A percentile compares a stretch with the other conserved stretches of the same genome.
Evolutionary conservation across 1,140 invertebrate species (phyloP).

Genomic region (Batillaria attramentaria): DNA sequence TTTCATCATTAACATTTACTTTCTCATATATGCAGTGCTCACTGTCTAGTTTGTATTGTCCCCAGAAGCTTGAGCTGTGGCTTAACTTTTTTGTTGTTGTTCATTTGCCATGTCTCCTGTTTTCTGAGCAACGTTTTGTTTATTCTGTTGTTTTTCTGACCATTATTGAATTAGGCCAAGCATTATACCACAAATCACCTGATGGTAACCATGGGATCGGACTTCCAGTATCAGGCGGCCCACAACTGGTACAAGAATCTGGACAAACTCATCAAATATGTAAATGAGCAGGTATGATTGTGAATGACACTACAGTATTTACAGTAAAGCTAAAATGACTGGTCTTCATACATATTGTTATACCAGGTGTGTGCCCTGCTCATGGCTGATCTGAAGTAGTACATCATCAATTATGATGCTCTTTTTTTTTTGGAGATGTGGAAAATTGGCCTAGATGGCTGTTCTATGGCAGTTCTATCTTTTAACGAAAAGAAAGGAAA

Average conservation of each 20-base stretch:
- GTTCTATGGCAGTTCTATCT: too few relatives aligned
- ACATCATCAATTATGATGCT: too few relatives aligned
- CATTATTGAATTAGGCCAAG: slow-evolving; percentile 53
- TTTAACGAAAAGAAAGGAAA: too few relatives aligned
- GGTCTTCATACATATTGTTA: too few relatives aligned
- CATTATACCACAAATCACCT: slow-evolving; percentile 78
- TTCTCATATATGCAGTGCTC: background rate
- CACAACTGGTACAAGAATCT: slow-evolving; percentile 88
- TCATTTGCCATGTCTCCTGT: background rate
- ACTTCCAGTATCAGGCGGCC: slow-evolving; percentile 92
- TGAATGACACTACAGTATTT: too few relatives aligned
- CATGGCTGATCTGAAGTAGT: too few relatives aligned
- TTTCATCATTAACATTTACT: background rate
- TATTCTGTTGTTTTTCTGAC: background rate
- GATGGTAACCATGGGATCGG: slow-evolving; percentile 93
- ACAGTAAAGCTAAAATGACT: too few relatives aligned
- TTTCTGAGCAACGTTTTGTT: background rate
- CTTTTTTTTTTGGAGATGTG: too few relatives aligned
- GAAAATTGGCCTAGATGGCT: too few relatives aligned
- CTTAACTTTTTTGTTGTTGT: background rate
- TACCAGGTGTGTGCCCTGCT: too few relatives aligned
- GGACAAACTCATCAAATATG: slow-evolving; percentile 87
- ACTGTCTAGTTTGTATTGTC: background rate
- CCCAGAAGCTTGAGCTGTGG: background rate
- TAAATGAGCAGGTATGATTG: too few relatives aligned